phyloP scores from a whole-genome alignment of 2,113 vertebrate genomes.

The Rhombomys opimus region DNA sequence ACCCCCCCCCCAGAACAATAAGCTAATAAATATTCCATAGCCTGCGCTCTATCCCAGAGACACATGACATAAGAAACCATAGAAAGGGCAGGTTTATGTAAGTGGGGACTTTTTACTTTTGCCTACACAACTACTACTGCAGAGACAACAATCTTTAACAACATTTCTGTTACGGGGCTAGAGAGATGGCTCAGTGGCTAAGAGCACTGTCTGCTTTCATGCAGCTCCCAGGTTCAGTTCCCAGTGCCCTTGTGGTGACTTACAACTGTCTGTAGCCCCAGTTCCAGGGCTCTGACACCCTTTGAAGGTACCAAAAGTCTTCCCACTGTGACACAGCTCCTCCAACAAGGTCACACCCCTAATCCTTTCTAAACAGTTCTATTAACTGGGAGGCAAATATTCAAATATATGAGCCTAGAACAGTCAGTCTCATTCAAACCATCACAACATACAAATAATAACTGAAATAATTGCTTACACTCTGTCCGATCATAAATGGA shows the following conservation, averaged over 20 bases:
- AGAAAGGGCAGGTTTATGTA: not conserved
- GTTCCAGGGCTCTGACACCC: too few relatives aligned
- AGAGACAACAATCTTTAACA: not conserved
- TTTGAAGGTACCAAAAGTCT: not conserved
- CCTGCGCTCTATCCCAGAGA: not conserved
- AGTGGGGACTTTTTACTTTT: not conserved
- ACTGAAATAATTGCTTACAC: not conserved
- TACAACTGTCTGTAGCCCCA: not conserved
- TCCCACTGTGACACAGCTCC: not conserved
- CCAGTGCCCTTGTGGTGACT: too few relatives aligned
- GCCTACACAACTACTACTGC: not conserved
- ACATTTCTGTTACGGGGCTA: not conserved
- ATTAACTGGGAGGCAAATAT: not conserved
- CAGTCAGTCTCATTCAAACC: not conserved
- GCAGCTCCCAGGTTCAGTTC: not conserved
- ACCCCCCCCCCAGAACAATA: not conserved
- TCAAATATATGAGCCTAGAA: not conserved
- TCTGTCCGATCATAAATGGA: not conserved
- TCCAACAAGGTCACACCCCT: not conserved
- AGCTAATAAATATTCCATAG: not conserved
- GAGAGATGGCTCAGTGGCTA: not conserved
- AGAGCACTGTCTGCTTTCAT: not conserved
- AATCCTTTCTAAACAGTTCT: not conserved
- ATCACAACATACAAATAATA: not conserved
- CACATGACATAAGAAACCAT: not conserved